Percentiles rank a stretch among this genome's conserved stretches.
phyloP scores from a whole-genome alignment of 2,888 invertebrate species.

The Synergus gifuensis region DNA sequence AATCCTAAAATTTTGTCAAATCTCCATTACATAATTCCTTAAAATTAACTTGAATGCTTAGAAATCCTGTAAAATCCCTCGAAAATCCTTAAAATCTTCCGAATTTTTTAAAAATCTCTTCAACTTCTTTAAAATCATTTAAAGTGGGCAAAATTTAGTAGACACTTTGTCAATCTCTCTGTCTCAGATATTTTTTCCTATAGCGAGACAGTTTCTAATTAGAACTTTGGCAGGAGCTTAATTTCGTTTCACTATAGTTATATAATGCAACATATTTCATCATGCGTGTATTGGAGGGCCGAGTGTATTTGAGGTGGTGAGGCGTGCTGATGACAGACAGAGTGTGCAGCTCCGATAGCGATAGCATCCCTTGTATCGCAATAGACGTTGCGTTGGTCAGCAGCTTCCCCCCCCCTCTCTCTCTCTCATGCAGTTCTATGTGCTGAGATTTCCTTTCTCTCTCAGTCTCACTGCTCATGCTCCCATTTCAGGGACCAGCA shows the following conservation, averaged over 20 bases:
- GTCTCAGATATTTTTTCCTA: conserved; percentile 41
- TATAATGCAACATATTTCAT: conserved; percentile 70
- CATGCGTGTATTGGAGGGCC: conserved; percentile 66
- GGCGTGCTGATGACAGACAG: conserved; percentile 75
- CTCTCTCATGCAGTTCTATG: conserved; percentile 49
- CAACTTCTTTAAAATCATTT: too few species aligned
- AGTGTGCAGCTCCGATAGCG: conserved; percentile 72
- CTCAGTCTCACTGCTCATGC: conserved; percentile 54
- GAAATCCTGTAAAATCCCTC: too few species aligned
- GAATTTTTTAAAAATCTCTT: too few species aligned
- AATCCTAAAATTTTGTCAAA: too few species aligned
- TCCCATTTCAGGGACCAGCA: conserved; percentile 63
- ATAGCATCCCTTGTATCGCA: conserved; percentile 70
- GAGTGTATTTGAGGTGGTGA: conserved; percentile 75
- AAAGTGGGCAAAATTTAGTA: too few species aligned
- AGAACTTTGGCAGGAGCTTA: conserved; percentile 60
- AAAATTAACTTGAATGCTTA: too few species aligned
- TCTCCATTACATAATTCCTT: too few species aligned
- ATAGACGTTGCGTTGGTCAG: conserved; percentile 67
- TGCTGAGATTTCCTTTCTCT: conserved; percentile 54
- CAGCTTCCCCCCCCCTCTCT: conserved; percentile 46
- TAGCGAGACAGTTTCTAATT: conserved; percentile 67
- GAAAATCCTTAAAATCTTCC: too few species aligned
- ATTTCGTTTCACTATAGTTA: conserved; percentile 69
- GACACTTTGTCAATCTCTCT: not conserved